Conservation (phyloP, 2,113 vertebrate species). For the Megaceryle maxima region DNA sequence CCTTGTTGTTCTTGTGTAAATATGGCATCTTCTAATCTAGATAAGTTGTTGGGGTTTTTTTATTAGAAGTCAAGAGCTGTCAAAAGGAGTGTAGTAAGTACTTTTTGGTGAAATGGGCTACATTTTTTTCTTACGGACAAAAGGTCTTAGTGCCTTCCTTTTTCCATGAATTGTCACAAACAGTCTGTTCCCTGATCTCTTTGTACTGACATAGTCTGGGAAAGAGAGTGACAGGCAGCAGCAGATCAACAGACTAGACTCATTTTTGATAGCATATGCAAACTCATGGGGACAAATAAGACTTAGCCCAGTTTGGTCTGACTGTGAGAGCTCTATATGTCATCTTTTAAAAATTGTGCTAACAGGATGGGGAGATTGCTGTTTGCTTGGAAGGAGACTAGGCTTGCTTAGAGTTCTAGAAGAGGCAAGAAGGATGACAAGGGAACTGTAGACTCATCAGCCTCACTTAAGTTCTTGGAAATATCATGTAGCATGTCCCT, state of each 20-base stretch:
- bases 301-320: not conserved
- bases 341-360: not conserved
- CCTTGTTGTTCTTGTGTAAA: not conserved
- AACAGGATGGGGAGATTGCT: not conserved
- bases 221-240: not conserved
- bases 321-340: not conserved
- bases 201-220: not conserved
- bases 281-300: not conserved
- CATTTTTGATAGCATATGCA: not conserved
- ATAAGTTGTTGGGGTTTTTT: fast-evolving
- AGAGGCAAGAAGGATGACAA: not conserved
- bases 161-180: not conserved
- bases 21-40: not conserved
- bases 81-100: not conserved
- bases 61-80: not conserved
- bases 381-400: not conserved
- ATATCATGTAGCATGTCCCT: not conserved
- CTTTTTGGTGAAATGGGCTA: not conserved
- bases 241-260: not conserved
- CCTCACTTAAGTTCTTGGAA: not conserved
- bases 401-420: not conserved
- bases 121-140: fast-evolving
- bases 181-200: not conserved
- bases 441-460: not conserved
- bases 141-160: not conserved